Percentiles rank a stretch among this genome's conserved stretches.
phyloP scores from a whole-genome alignment of 2,113 vertebrate species.

The Megaleporinus macrocephalus region DNA sequence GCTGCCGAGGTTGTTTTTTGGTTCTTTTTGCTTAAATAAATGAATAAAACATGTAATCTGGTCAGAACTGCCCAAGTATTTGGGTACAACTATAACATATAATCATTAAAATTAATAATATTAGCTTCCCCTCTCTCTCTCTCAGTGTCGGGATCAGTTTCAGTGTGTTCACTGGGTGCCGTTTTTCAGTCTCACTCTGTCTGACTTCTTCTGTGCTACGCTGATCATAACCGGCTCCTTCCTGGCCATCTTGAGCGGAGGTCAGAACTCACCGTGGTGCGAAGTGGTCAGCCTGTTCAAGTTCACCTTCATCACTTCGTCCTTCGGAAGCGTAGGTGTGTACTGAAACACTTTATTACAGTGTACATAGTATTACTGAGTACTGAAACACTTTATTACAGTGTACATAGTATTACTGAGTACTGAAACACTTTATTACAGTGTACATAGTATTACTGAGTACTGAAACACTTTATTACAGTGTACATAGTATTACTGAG shows the following conservation, averaged over 20 bases:
- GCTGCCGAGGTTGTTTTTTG: too few relatives aligned
- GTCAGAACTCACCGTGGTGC: constrained; percentile 78
- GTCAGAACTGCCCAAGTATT: too few relatives aligned
- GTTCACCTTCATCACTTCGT: constrained; percentile 78
- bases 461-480: too few relatives aligned
- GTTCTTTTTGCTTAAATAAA: too few relatives aligned
- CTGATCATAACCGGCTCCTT: constrained; percentile 74
- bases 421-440: too few relatives aligned
- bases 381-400: too few relatives aligned
- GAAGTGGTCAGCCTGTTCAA: constrained; percentile 79
- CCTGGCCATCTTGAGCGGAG: constrained; percentile 69
- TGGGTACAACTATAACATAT: neutral
- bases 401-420: too few relatives aligned
- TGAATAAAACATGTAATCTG: too few relatives aligned
- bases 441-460: too few relatives aligned
- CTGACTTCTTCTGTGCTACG: constrained; percentile 74
- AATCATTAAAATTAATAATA: too few relatives aligned
- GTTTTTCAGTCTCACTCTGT: constrained; percentile 74
- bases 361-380: neutral
- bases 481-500: too few relatives aligned
- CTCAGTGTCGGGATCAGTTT: constrained; percentile 69
- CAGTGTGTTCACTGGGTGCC: constrained; percentile 72
- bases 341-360: neutral
- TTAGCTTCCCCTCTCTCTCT: constrained; percentile 22
- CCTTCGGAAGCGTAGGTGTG: constrained; percentile 76